phyloP scores from a whole-genome alignment of 2,888 invertebrate genomes.

The Harmothoe impar region DNA sequence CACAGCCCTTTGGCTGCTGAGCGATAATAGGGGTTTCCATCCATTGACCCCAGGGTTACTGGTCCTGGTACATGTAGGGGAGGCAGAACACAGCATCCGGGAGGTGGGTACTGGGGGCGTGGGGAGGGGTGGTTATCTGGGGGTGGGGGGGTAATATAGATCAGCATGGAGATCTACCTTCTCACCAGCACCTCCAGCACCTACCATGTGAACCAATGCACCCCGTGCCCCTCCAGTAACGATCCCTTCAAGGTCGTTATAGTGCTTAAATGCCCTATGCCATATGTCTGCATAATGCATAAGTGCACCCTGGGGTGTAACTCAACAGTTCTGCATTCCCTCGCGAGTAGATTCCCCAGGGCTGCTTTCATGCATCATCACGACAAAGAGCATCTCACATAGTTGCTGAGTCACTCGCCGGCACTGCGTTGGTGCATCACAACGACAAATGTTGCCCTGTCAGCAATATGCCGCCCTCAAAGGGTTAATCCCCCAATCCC shows the following conservation, averaged over 20 bases:
- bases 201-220: not conserved
- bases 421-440: too few relatives aligned
- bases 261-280: too few relatives aligned
- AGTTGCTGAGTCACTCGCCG: too few relatives aligned
- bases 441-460: not conserved
- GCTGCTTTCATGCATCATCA: too few relatives aligned
- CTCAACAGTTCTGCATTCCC: too few relatives aligned
- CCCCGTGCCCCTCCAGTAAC: not conserved
- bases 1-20: not conserved
- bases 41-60: slow-evolving; percentile 32
- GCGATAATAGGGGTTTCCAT: slow-evolving; percentile 31
- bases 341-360: too few relatives aligned
- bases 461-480: not conserved
- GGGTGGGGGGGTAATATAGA: not conserved
- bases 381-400: too few relatives aligned
- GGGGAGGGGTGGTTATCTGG: not conserved
- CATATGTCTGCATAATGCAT: too few relatives aligned
- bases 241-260: too few relatives aligned
- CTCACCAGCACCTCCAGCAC: not conserved
- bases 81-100: not conserved
- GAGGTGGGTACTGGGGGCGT: not conserved
- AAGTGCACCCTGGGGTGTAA: too few relatives aligned
- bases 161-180: not conserved
- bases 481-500: not conserved
- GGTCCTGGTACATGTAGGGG: not conserved